Conservation (phyloP, 2,113 vertebrate genomes). For the Eidolon helvum region DNA sequence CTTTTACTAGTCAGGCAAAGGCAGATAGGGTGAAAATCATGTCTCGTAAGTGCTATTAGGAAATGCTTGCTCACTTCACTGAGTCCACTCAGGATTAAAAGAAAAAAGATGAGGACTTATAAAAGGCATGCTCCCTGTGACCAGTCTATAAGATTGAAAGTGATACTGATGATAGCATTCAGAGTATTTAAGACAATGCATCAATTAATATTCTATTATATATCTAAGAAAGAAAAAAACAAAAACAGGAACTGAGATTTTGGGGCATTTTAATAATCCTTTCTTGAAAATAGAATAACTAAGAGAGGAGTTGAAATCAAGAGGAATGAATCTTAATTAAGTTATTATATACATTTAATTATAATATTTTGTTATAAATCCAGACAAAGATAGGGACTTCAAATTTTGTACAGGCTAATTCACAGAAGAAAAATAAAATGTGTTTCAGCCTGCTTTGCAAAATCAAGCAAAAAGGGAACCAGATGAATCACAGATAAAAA, state of each 20-base stretch:
- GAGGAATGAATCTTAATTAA: constrained; percentile 7
- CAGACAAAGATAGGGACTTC: neutral
- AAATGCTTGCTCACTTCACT: constrained; percentile 53
- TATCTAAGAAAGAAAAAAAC: neutral
- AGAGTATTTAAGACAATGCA: neutral
- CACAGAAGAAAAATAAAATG: constrained; percentile 50
- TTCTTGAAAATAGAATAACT: constrained; percentile 11
- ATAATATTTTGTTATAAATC: neutral
- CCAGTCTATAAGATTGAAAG: constrained; percentile 43
- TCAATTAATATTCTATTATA: constrained; percentile 17
- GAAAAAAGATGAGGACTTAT: neutral
- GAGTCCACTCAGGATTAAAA: constrained; percentile 67
- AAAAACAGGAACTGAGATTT: neutral
- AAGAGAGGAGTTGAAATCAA: neutral
- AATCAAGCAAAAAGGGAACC: constrained; percentile 5
- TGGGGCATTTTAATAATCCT: neutral
- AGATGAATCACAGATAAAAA: constrained; percentile 17
- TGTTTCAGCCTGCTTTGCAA: constrained; percentile 4
- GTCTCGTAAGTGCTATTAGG: neutral
- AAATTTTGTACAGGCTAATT: neutral
- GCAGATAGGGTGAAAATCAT: constrained; percentile 52
- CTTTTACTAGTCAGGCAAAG: constrained; percentile 25
- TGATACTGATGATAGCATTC: constrained; percentile 8
- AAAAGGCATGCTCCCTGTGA: neutral
- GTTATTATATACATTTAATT: constrained; percentile 7